Evolutionary conservation across 2,113 vertebrate genomes (phyloP).

Genomic region (Oplegnathus fasciatus): DNA sequence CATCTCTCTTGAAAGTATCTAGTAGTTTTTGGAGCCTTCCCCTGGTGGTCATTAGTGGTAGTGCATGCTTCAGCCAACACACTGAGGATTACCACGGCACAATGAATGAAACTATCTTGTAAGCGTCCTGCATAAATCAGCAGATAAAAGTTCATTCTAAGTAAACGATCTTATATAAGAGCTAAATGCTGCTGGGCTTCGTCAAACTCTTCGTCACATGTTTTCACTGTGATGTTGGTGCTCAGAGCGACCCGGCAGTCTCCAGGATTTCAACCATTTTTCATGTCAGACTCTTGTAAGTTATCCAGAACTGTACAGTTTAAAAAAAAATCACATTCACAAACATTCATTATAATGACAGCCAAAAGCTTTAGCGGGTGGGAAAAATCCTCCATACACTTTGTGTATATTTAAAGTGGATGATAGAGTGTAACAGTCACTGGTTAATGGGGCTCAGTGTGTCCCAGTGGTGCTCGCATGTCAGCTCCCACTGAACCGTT

Average conservation of each 20-base stretch:
- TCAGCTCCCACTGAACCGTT: not conserved
- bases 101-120: not conserved
- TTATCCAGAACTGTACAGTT: conserved; percentile 26
- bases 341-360: conserved; percentile 35
- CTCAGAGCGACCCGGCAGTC: not conserved
- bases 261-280: not conserved
- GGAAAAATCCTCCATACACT: conserved; percentile 13
- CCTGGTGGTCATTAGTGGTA: too few relatives aligned
- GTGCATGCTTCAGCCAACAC: too few relatives aligned
- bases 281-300: conserved; percentile 18
- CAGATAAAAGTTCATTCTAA: not conserved
- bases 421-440: not conserved
- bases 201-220: not conserved
- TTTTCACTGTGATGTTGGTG: not conserved
- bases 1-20: too few relatives aligned
- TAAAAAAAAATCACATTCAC: not conserved
- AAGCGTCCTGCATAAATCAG: not conserved
- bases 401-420: not conserved
- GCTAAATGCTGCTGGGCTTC: not conserved
- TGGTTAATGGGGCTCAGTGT: not conserved
- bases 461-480: conserved; percentile 16
- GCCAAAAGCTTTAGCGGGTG: conserved; percentile 6
- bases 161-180: not conserved
- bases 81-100: not conserved
- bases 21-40: too few relatives aligned